Evolutionary conservation across 2,113 vertebrate species (phyloP).

Genomic region (Corydoras sp.): DNA sequence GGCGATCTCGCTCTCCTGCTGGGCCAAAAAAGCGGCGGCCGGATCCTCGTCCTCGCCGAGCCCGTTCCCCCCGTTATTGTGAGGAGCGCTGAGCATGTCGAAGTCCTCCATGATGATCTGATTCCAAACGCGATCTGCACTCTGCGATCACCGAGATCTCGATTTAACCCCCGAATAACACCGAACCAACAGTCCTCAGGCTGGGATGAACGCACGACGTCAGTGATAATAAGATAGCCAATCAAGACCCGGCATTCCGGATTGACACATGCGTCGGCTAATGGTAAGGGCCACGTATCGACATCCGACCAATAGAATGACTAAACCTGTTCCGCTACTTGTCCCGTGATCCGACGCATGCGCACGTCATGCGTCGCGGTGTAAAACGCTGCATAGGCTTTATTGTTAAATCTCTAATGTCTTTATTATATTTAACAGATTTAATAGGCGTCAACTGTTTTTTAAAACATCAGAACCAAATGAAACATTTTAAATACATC

Average conservation of each 20-base stretch:
- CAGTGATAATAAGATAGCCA: slow-evolving; percentile 18
- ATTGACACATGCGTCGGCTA: slow-evolving; percentile 39
- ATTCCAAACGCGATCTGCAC: background rate
- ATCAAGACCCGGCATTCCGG: slow-evolving; percentile 1
- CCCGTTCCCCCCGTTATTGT: slow-evolving; percentile 58
- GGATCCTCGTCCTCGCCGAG: slow-evolving; percentile 79
- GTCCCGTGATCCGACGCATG: slow-evolving; percentile 61
- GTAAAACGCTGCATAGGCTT: background rate
- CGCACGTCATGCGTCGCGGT: slow-evolving; percentile 12
- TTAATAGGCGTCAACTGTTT: too few species aligned
- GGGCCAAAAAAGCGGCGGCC: slow-evolving; percentile 84
- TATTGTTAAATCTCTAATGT: background rate
- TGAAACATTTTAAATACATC: too few species aligned
- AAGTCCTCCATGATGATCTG: slow-evolving; percentile 65
- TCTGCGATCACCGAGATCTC: background rate
- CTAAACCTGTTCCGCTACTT: slow-evolving; percentile 31
- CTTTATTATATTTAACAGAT: too few species aligned
- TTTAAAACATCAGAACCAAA: too few species aligned
- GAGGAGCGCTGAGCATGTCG: slow-evolving; percentile 63
- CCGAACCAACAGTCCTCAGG: slow-evolving; percentile 39
- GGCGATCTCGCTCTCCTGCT: slow-evolving; percentile 88
- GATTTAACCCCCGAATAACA: slow-evolving; percentile 35
- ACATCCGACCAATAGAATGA: slow-evolving; percentile 52
- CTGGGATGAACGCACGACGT: slow-evolving; percentile 35
- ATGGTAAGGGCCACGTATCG: background rate